Percentiles rank a stretch among this genome's conserved stretches.
Evolutionary conservation across 2,113 vertebrate species (phyloP).

Genomic region (Lamprotornis superbus): DNA sequence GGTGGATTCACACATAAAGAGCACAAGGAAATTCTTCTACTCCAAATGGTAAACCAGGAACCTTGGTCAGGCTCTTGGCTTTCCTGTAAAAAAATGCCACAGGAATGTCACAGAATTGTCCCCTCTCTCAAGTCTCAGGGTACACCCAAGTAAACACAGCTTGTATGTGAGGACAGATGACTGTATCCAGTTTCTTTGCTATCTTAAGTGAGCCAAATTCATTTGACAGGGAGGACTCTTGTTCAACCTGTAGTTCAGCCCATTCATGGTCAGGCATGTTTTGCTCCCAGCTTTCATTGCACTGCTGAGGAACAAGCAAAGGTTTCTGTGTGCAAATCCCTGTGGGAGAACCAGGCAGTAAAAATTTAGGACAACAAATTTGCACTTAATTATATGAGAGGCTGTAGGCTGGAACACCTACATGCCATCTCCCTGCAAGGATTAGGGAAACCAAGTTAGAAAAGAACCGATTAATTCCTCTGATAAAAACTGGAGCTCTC

Average conservation of each 20-base stretch:
- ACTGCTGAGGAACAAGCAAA: not conserved
- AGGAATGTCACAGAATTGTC: not conserved
- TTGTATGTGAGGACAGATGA: not conserved
- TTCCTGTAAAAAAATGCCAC: not conserved
- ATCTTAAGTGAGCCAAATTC: not conserved
- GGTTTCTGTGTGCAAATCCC: not conserved
- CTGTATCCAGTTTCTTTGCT: not conserved
- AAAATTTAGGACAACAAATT: slow-evolving; percentile 38
- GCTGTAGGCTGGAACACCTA: slow-evolving; percentile 51
- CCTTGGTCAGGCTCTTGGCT: not conserved
- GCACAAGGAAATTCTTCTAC: not conserved
- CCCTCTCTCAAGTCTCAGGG: not conserved
- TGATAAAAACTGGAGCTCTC: slow-evolving; percentile 23
- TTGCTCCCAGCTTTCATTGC: not conserved
- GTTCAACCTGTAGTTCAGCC: slow-evolving; percentile 41
- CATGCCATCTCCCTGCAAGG: not conserved
- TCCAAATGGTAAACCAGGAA: not conserved
- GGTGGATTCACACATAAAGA: not conserved
- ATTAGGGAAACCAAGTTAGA: not conserved
- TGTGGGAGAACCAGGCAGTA: not conserved
- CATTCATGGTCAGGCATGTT: not conserved
- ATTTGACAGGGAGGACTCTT: slow-evolving; percentile 1
- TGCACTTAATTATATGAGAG: slow-evolving; percentile 42
- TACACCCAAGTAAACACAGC: not conserved
- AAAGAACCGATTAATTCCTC: slow-evolving; percentile 13